Percentiles rank a stretch among this genome's conserved stretches.
These are phyloP conservation scores for Megathymus violae DNA, from an alignment of 1,140 invertebrate species.

Conservation along the genomic window DNA sequence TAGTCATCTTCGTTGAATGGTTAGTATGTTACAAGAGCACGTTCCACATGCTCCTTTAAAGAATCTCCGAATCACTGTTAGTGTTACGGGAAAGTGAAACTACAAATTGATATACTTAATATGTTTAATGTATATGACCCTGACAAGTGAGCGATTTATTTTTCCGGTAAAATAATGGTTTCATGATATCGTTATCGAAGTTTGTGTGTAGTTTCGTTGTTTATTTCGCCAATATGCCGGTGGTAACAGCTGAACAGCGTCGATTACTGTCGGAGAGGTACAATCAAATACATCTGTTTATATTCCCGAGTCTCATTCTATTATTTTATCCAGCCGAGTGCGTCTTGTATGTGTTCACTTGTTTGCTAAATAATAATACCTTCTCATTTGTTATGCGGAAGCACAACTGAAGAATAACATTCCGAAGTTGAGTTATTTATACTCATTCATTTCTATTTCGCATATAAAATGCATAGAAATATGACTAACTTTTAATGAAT, in stretches of 20 bases:
- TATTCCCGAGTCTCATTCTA: constrained; percentile 10
- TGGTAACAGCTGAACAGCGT: constrained; percentile 46
- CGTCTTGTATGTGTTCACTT: constrained; percentile 14
- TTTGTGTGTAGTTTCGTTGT: constrained; percentile 39
- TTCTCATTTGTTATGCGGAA: constrained; percentile 8
- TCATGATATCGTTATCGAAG: background rate
- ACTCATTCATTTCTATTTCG: too few species aligned
- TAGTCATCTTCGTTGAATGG: constrained; percentile 52
- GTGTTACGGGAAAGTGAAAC: too few species aligned
- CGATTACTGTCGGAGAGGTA: constrained; percentile 47
- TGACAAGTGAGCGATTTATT: background rate
- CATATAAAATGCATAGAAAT: too few species aligned
- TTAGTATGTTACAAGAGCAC: constrained; percentile 40
- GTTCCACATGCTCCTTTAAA: constrained; percentile 30
- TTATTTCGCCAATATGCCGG: constrained; percentile 41
- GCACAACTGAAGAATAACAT: constrained; percentile 5
- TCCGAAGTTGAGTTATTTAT: background rate
- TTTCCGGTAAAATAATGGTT: background rate
- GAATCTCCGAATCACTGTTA: constrained; percentile 26
- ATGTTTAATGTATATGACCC: background rate
- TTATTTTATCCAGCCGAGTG: constrained; percentile 10
- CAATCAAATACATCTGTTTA: constrained; percentile 19
- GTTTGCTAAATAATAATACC: constrained; percentile 18
- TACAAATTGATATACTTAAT: too few species aligned
- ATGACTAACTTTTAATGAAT: too few species aligned